A percentile compares a stretch with the other conserved stretches of the same genome.
Evolutionary conservation across 2,888 invertebrate genomes (phyloP).

Genomic region (Hydrotaea cyrtoneurina): DNA sequence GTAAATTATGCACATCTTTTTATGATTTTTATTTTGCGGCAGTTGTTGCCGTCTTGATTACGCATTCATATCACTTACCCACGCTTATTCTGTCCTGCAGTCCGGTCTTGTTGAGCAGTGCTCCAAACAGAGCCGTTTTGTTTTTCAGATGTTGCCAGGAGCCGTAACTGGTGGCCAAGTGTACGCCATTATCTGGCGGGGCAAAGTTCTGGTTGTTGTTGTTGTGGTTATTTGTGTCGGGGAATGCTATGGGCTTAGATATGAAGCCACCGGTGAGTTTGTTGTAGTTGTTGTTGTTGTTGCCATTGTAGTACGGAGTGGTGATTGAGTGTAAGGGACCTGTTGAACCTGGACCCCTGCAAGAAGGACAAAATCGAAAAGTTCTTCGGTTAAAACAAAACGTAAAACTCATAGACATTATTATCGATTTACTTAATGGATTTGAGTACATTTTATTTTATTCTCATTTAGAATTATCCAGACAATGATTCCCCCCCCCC

Average conservation of each 20-base stretch:
- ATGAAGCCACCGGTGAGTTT: constrained; percentile 61
- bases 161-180: constrained; percentile 71
- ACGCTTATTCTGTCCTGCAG: constrained; percentile 76
- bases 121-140: constrained; percentile 49
- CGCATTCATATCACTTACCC: constrained; percentile 72
- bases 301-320: constrained; percentile 45
- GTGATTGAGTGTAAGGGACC: constrained; percentile 39
- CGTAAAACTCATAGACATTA: not conserved
- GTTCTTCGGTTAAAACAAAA: not conserved
- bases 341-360: constrained; percentile 72
- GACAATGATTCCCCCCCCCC: too few species aligned
- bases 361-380: constrained; percentile 16
- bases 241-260: constrained; percentile 68
- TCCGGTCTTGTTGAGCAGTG: constrained; percentile 53
- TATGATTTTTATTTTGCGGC: constrained; percentile 43
- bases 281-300: constrained; percentile 37
- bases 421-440: constrained; percentile 20
- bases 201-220: constrained; percentile 62
- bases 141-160: constrained; percentile 72
- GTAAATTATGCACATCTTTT: constrained; percentile 53
- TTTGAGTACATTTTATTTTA: constrained; percentile 3
- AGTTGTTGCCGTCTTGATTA: constrained; percentile 52
- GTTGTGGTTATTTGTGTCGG: constrained; percentile 58
- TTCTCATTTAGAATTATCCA: not conserved
- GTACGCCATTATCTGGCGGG: constrained; percentile 43